Evolutionary conservation across 2,888 invertebrate genomes (phyloP), one percentile per base, ranked within the genome.

Genomic region (Clusia tigrina): DNA sequence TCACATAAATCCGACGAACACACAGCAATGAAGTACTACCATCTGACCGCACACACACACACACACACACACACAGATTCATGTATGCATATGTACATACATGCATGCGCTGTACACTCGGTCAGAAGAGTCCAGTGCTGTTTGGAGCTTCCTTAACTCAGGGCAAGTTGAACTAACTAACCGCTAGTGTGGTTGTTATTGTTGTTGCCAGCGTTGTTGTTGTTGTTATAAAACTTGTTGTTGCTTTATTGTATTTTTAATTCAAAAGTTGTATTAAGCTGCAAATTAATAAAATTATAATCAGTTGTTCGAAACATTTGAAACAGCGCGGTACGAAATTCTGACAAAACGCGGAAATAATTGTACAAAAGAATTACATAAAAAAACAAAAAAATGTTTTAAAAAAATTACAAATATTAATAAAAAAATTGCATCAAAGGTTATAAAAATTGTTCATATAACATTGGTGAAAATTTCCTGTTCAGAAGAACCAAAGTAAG

Each of bases 61-160:
- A 65, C 20, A 48, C 51, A 20, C 38, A 53, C 22, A 32, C 37
- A 23, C 20, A 51, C 32, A 52, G 10, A 58, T 23, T n/a, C 64
- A 69, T 71, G 69, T 71, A 48, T 48, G 48, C 69, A 61, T 57
- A 51, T 51, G 23, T 58, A 24, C 18, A 5, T 10, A 25, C 37
- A 32, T 54, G 54, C 38, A 10, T 15, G n/a, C n/a, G n/a, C 42
- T 32, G 12, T 32, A 12, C 6, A 32, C n/a, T n/a, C 12, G 32
- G 32, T 9, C 6, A 32, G 6, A 32, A 32, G 12, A 32, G 32
- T 32, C 32, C 6, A 12, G 6, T 12, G 32, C 12, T 32, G 6
- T 9, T 6, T 42, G 9, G 42, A 42, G 42, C 42, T n/a, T n/a
- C n/a, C 42, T 42, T 42, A 42, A 42, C 42, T 42, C n/a, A 42